A percentile compares a stretch with the other conserved stretches of the same genome.
Evolutionary conservation across 30 jellyfish, hydroid and myxozoan genomes (phyloP).

Genomic region (Nemopilema nomurai): DNA sequence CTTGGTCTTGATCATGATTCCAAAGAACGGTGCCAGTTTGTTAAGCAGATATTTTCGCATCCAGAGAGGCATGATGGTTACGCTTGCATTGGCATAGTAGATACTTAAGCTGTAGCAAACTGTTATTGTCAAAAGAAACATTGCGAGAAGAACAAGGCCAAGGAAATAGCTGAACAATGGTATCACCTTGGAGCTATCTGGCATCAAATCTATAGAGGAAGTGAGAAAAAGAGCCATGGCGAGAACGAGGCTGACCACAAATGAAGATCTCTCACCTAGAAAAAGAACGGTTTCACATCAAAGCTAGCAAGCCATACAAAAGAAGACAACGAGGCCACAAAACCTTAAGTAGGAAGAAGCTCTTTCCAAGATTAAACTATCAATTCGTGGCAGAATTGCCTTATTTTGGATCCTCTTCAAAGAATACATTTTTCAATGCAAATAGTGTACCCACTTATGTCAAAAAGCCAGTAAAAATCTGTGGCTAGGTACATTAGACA

Average conservation of each 20-base stretch:
- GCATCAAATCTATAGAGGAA: constrained; percentile 79
- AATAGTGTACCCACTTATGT: no score
- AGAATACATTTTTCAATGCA: no score
- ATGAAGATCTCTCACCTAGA: constrained; percentile 90
- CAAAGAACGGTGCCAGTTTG: constrained; percentile 65
- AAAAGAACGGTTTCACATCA: not conserved
- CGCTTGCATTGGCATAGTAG: constrained; percentile 83
- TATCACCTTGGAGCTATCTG: constrained; percentile 95
- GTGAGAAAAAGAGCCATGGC: constrained; percentile 92
- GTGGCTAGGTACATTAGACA: no score
- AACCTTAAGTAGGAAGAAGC: no score
- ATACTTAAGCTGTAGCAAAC: constrained; percentile 87
- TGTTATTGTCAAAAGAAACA: constrained; percentile 75
- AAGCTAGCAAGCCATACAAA: no score
- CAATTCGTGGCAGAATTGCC: no score
- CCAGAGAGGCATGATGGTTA: constrained; percentile 90
- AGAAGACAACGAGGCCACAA: no score
- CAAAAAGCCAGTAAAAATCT: no score
- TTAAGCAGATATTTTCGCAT: constrained; percentile 72
- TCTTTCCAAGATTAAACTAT: no score
- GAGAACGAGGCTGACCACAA: constrained; percentile 84
- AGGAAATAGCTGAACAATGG: constrained; percentile 87
- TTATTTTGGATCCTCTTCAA: no score
- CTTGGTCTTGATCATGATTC: constrained; percentile 29
- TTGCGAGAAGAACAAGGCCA: constrained; percentile 70